Evolutionary conservation across 2,888 invertebrate species (phyloP), one percentile per base, ranked within the genome.

Genomic region (Allacma fusca): DNA sequence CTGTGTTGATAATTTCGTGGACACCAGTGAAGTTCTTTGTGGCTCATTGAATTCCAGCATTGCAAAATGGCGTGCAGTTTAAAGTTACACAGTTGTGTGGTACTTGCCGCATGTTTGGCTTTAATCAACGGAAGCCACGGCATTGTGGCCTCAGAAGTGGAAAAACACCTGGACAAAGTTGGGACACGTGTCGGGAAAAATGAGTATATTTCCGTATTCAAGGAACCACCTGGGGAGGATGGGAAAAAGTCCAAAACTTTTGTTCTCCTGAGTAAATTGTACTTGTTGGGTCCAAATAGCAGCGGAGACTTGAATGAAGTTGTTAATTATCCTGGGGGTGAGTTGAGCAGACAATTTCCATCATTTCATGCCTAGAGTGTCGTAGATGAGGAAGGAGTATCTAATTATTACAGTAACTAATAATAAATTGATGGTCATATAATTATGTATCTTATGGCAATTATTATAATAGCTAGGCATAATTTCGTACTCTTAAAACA

Each of bases 241-340:
- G 29, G 75, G 23, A 23, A 67, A 26, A 67, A 67, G 21, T 26
- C 69, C 24, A 76, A 50, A 26, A 76, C 76, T 1, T 76, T 59
- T 76, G 76, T 76, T 23, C 43, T 76, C 5, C 70, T 76, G 23
- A 76, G 76, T 28, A 76, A 70, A 62, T 29, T 76, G 23, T 76
- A 69, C 40, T n/a, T 70, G 43, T 23, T 76, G 12, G 50, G 50
- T 12, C 23, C 13, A 7, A 59, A 57, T 72, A 28, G 21, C n/a
- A 43, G 40, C 29, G 24, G 24, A 5, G 34, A 40, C 69, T 23
- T 40, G 5, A 75, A 50, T 75, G 75, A 67, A 68, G 44, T 75
- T 7, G 23, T 69, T 13, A 44, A 19, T 2, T 44, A 26, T 28
- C 75, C 75, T 29, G 57, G 43, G 50, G 75, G 75, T 75, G 44